Evolutionary conservation across 2,888 invertebrate genomes (phyloP), one percentile per base, ranked within the genome.

Genomic region (Bellardia pandia): DNA sequence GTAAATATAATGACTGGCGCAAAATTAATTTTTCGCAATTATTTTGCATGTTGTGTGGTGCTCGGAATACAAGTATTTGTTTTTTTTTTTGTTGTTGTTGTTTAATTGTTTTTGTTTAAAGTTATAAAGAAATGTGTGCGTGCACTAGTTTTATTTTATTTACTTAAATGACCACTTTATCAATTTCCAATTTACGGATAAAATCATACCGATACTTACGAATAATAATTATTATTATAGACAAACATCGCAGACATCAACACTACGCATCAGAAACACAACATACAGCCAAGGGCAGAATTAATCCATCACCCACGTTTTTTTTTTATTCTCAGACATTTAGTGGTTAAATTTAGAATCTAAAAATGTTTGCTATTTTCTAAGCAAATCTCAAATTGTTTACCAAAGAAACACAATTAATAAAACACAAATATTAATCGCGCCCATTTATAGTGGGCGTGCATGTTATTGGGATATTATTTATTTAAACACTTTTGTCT

Each of bases 1-100:
- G 2, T 48, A n/a, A 30, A 37, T 71, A 60, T 64, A 78, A 80
- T 81, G 64, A 69, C 78, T 86, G 74, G 64, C 62, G 68, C 68
- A 85, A 82, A 85, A 80, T 82, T 86, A 81, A 79, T 85, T 60
- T 83, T 83, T 69, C 37, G 78, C 69, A 82, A 75, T 80, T 80
- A 86, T 40, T 80, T 64, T 16, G 72, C 62, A 64, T 53, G 53
- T 56, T 80, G 53, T 56, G 53, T 45, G 62, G 53, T 45, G 62
- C 56, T 56, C 53, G 64, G 16, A 23, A 72, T 66, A 74, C 40
- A 74, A 71, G 33, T 62, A n/a, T n/a, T n/a, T n/a, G n/a, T n/a
- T n/a, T n/a, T n/a, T 56, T 62, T 3, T 11, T 7, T 11, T 7
- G 33, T 42, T 60, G 30, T 23, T 69, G 11, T 33, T 30, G 30